These are phyloP conservation scores for Athrips mouffetella DNA, from an alignment of 2,888 invertebrate genomes.

Conservation along the genomic window DNA sequence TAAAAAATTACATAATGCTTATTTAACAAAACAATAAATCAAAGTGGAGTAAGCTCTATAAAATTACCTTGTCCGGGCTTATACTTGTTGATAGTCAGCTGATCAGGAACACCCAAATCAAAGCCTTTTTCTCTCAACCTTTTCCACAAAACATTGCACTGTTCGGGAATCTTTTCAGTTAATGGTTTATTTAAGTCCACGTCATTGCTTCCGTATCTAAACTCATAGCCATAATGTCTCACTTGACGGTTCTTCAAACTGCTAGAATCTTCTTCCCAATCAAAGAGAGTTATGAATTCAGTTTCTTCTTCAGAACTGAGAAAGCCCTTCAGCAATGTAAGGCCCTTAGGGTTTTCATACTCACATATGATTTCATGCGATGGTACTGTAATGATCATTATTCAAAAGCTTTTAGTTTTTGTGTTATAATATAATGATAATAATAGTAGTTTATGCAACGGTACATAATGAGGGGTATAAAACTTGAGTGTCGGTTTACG, in stretches of 20 bases:
- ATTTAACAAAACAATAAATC: too few species aligned
- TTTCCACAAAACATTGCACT: conserved; percentile 82
- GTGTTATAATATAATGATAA: too few species aligned
- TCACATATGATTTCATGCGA: conserved; percentile 49
- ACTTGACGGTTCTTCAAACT: conserved; percentile 89
- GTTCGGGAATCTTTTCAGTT: conserved; percentile 81
- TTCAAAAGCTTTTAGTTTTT: too few species aligned
- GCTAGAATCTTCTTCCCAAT: conserved; percentile 60
- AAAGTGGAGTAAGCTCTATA: too few species aligned
- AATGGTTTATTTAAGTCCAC: conserved; percentile 86
- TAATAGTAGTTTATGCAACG: too few species aligned
- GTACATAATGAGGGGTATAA: too few species aligned
- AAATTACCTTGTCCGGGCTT: conserved; percentile 88
- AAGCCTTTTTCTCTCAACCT: conserved; percentile 65
- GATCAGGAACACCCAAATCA: conserved; percentile 81
- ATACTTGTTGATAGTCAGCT: conserved; percentile 91
- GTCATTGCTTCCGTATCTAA: conserved; percentile 91
- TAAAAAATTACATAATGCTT: too few species aligned
- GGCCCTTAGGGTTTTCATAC: conserved; percentile 80
- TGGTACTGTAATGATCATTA: conserved; percentile 60
- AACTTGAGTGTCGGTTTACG: too few species aligned
- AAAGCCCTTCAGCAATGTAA: conserved; percentile 84
- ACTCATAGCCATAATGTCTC: conserved; percentile 95
- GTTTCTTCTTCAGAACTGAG: conserved; percentile 84
- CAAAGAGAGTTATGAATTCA: conserved; percentile 76